Percentiles rank a stretch among this genome's conserved stretches.
Conservation (phyloP, 2,888 invertebrate species). For the Amphiduros pacificus region DNA sequence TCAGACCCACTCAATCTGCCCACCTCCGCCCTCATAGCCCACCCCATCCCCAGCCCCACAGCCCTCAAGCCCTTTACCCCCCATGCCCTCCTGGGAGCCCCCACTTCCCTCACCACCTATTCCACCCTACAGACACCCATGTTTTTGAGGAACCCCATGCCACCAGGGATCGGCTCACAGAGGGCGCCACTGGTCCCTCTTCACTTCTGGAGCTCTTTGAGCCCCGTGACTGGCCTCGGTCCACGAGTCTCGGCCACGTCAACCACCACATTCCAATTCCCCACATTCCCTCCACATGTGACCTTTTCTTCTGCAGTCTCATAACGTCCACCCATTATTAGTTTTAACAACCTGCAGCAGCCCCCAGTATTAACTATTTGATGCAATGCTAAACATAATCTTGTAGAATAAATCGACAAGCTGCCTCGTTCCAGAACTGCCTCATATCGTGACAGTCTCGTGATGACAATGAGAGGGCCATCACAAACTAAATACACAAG, state of each 20-base stretch:
- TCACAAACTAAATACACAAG: too few species aligned
- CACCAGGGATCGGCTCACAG: slow-evolving; percentile 33
- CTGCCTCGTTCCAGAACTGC: too few species aligned
- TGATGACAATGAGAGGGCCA: too few species aligned
- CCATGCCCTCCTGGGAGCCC: too few species aligned
- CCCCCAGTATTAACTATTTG: too few species aligned
- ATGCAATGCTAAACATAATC: too few species aligned
- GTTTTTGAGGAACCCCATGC: slow-evolving; percentile 36
- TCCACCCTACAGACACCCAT: slow-evolving; percentile 37
- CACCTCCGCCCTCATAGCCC: slow-evolving; percentile 25
- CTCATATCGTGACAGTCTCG: too few species aligned
- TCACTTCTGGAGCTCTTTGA: slow-evolving; percentile 60
- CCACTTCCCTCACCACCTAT: slow-evolving; percentile 8
- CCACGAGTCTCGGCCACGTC: slow-evolving; percentile 36
- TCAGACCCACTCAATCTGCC: slow-evolving; percentile 35
- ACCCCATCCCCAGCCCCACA: slow-evolving; percentile 43
- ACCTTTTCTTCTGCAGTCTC: too few species aligned
- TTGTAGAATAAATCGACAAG: too few species aligned
- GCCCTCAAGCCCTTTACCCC: slow-evolving; percentile 21
- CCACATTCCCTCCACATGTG: slow-evolving; percentile 28
- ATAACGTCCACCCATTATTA: too few species aligned
- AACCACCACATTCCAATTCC: slow-evolving; percentile 33
- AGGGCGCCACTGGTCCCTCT: slow-evolving; percentile 50
- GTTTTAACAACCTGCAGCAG: too few species aligned
- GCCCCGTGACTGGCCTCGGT: slow-evolving; percentile 51